phyloP scores from a whole-genome alignment of 2,113 vertebrate species.

The Parotia lawesii region DNA sequence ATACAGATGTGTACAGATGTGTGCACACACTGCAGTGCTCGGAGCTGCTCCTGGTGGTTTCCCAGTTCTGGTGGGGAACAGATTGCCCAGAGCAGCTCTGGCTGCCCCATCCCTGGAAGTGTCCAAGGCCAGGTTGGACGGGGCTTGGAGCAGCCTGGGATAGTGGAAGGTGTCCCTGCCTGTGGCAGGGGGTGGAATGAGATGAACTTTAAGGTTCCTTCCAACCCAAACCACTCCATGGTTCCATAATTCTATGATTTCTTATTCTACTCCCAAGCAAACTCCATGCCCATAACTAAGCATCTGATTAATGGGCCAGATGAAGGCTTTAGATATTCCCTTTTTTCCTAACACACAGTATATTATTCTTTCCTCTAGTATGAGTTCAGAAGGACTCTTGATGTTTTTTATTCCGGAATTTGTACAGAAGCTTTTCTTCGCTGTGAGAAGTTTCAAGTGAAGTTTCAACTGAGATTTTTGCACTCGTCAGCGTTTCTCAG shows the following conservation, averaged over 20 bases:
- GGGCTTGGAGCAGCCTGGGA: not conserved
- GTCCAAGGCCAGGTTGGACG: accelerated
- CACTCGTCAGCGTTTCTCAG: conserved; percentile 12
- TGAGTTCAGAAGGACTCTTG: not conserved
- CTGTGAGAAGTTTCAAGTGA: not conserved
- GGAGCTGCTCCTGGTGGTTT: not conserved
- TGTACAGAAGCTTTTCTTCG: not conserved
- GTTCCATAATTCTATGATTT: not conserved
- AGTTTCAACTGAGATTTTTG: not conserved
- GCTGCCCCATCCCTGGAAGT: not conserved
- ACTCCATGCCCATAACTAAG: not conserved
- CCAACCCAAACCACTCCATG: not conserved
- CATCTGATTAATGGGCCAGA: not conserved
- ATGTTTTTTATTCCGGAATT: not conserved
- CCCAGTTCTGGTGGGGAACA: not conserved
- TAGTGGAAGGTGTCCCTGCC: not conserved
- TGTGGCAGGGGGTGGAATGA: accelerated
- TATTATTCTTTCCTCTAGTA: not conserved
- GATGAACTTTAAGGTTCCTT: not conserved
- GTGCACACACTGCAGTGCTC: not conserved
- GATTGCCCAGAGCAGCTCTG: not conserved
- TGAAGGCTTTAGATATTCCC: not conserved
- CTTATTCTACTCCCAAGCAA: not conserved
- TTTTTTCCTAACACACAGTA: not conserved
- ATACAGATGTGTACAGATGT: not conserved